Evolutionary conservation across 2,888 invertebrate species (phyloP).

Genomic region (Hartigia nigra): DNA sequence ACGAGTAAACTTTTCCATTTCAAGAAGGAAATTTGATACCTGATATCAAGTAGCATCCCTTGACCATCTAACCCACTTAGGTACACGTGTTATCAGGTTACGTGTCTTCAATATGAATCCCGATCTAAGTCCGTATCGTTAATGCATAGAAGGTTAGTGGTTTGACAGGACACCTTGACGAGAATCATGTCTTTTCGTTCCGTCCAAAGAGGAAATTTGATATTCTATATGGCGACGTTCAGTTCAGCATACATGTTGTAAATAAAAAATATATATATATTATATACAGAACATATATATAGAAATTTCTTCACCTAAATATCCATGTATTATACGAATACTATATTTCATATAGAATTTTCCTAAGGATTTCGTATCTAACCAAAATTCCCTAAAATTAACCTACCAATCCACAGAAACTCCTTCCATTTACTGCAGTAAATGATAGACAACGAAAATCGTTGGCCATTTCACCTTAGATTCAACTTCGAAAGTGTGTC

Average conservation of each 20-base stretch:
- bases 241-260: neutral
- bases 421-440: neutral
- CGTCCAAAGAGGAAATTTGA: conserved; percentile 38
- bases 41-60: neutral
- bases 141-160: neutral
- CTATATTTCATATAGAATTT: neutral
- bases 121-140: neutral
- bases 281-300: no score
- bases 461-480: neutral
- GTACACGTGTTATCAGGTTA: conserved; percentile 14
- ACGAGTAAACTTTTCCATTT: neutral
- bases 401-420: neutral
- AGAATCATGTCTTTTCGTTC: conserved; percentile 26
- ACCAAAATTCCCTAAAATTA: neutral
- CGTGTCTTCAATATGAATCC: neutral
- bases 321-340: neutral
- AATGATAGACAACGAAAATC: neutral
- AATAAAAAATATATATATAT: no score
- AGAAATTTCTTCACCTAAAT: neutral
- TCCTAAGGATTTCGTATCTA: neutral
- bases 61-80: conserved; percentile 26
- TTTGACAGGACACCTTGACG: neutral
- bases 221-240: conserved; percentile 34
- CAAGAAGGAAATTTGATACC: conserved; percentile 12
- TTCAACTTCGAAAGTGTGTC: neutral